These are phyloP conservation scores for Idaea biselata DNA, from an alignment of 2,888 invertebrate genomes.

Conservation along the genomic window DNA sequence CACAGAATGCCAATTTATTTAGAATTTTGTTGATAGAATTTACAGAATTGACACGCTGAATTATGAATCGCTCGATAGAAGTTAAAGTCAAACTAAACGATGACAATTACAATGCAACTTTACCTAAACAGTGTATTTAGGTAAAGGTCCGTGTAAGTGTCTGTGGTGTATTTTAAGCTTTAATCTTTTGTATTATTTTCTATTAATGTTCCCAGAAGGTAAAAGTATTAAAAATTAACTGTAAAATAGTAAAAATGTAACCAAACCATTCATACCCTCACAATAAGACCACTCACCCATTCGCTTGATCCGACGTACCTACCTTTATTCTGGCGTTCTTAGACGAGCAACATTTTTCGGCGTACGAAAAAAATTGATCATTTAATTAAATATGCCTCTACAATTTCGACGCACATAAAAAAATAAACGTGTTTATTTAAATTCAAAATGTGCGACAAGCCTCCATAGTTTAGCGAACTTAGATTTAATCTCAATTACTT, in stretches of 20 bases:
- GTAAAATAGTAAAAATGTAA: not conserved
- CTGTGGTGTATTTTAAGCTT: no score
- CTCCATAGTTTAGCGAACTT: conserved; percentile 47
- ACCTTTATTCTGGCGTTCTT: not conserved
- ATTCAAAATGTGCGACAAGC: conserved; percentile 70
- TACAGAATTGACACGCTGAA: no score
- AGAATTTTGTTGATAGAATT: no score
- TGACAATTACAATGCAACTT: no score
- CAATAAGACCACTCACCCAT: not conserved
- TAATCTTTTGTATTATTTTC: conserved; percentile 5
- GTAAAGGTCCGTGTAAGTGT: no score
- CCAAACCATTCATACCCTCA: not conserved
- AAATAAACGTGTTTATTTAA: conserved; percentile 42
- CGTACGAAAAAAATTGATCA: not conserved
- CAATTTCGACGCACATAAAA: conserved; percentile 41
- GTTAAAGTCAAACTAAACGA: no score
- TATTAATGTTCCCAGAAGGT: conserved; percentile 13
- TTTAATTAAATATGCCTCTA: conserved; percentile 3
- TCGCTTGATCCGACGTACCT: not conserved
- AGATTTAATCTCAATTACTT: conserved; percentile 32
- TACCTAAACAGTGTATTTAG: no score
- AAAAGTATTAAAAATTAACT: not conserved
- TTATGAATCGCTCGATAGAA: no score
- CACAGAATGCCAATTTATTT: no score
- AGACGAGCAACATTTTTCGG: not conserved